Evolutionary conservation across 1,140 invertebrate genomes (phyloP).

Genomic region (Meloidogyne hapla): DNA sequence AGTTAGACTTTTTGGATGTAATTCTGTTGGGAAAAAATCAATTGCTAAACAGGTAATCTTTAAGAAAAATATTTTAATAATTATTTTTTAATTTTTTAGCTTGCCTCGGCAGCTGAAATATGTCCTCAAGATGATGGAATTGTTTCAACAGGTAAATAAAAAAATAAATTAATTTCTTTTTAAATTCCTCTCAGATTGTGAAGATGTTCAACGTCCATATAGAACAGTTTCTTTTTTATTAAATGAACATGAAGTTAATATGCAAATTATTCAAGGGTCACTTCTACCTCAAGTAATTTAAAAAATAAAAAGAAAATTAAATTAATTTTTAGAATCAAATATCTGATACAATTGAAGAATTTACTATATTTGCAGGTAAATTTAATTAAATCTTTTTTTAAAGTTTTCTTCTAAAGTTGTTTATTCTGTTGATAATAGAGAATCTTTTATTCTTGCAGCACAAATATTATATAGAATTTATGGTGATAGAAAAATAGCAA

Average conservation of each 20-base stretch:
- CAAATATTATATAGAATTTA: no score
- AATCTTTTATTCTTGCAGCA: no score
- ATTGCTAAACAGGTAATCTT: slow-evolving; percentile 30
- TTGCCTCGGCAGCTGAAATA: slow-evolving; percentile 23
- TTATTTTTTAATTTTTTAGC: slow-evolving; percentile 23
- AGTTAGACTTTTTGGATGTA: slow-evolving; percentile 41
- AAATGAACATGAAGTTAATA: slow-evolving; percentile 50
- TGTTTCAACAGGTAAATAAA: slow-evolving; percentile 18
- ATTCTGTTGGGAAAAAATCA: slow-evolving; percentile 50
- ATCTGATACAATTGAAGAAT: slow-evolving; percentile 20
- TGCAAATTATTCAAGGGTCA: slow-evolving; percentile 53
- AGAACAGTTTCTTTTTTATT: slow-evolving; percentile 49
- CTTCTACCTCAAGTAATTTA: slow-evolving; percentile 16
- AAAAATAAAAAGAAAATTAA: background rate
- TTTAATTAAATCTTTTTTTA: background rate
- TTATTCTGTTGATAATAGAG: no score
- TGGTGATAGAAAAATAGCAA: no score
- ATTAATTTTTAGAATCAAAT: slow-evolving; percentile 25
- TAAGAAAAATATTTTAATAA: background rate
- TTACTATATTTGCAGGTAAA: slow-evolving; percentile 30
- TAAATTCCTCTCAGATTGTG: slow-evolving; percentile 21
- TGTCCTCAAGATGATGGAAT: background rate
- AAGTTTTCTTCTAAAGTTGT: no score
- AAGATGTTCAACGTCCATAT: slow-evolving; percentile 33
- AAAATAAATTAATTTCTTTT: background rate